Evolutionary conservation across 2,797 vertebrate species (phyloP), one percentile per base, ranked within the genome.

Genomic region (Pantherophis alleghaniensis): DNA sequence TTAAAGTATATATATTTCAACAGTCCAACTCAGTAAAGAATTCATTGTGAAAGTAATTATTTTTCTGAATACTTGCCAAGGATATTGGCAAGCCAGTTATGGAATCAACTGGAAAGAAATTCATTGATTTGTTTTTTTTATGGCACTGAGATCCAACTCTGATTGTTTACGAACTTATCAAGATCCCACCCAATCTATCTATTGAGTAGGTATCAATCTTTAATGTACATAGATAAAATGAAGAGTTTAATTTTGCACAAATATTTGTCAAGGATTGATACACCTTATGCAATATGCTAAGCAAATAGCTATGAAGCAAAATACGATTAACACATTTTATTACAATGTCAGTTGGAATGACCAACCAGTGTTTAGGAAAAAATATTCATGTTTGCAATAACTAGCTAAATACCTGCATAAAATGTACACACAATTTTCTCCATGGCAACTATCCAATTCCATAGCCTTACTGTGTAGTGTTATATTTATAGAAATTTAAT

Each of bases 281-380:
- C n/a, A 37, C 86, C 92, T 93, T 74, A 95, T 97, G n/a, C 92
- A 92, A 88, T 96, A 92, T 93, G 26, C 93, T 96, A 95, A 96
- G 94, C 96, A 97, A 97, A 96, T 95, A 96, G 93, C 94, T 96
- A 93, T 96, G 97, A 97, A 97, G 97, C 96, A 93, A 86, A 92
- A 95, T 88, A 92, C 92, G 93, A 79, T 97, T 94, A 95, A 96
- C 96, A 96, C 96, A 97, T 94, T 94, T 92, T 95, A 88, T 66
- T 95, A 26, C 92, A 92, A 47, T 94, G 91, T 94, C 94, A 88
- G 47, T 91, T 95, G 94, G 96, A 97, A 97, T 95, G 95, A 94
- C 93, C 94, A 24, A 96, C 94, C 95, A 94, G 93, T 95, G 94
- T 95, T 96, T 95, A 96, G 91, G 94, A 95, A 96, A 95, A 96